These are phyloP conservation scores for Cerastis rubricosa DNA, from an alignment of 2,888 invertebrate genomes.

Conservation along the genomic window DNA sequence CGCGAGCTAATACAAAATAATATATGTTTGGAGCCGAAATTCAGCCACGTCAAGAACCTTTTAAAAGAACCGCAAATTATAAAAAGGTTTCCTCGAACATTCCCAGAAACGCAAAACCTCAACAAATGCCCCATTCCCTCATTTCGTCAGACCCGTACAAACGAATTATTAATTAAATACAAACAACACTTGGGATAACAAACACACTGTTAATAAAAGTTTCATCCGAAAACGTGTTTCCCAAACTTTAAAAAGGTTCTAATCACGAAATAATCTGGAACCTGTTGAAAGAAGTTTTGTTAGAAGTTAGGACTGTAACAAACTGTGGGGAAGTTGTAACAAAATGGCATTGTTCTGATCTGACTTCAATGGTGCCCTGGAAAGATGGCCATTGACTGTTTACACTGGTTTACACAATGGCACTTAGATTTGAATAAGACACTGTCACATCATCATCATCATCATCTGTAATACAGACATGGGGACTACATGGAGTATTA, in stretches of 20 bases:
- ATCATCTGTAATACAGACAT: background rate
- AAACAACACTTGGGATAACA: slow-evolving; percentile 33
- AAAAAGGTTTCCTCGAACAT: slow-evolving; percentile 7
- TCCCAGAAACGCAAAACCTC: slow-evolving; percentile 13
- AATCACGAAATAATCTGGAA: slow-evolving; percentile 36
- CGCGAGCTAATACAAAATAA: background rate
- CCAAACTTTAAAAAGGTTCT: slow-evolving; percentile 42
- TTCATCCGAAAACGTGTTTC: slow-evolving; percentile 33
- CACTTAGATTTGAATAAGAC: slow-evolving; percentile 8
- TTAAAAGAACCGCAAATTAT: background rate
- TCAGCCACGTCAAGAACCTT: too few relatives aligned
- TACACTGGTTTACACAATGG: slow-evolving; percentile 19
- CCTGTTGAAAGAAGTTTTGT: slow-evolving; percentile 30
- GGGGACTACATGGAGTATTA: too few relatives aligned
- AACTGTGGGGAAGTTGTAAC: slow-evolving; percentile 29
- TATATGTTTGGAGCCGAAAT: background rate
- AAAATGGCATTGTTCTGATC: slow-evolving; percentile 42
- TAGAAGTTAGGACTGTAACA: slow-evolving; percentile 25
- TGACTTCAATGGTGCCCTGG: slow-evolving; percentile 17
- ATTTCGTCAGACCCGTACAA: slow-evolving; percentile 23
- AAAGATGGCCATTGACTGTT: slow-evolving; percentile 17
- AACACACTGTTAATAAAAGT: slow-evolving; percentile 50
- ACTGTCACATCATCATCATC: too few relatives aligned
- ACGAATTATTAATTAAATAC: slow-evolving; percentile 53
- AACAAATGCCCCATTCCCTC: slow-evolving; percentile 13